Base-by-base conservation (phyloP, 1,140 invertebrate species). In the Drosophila jambulina region DNA sequence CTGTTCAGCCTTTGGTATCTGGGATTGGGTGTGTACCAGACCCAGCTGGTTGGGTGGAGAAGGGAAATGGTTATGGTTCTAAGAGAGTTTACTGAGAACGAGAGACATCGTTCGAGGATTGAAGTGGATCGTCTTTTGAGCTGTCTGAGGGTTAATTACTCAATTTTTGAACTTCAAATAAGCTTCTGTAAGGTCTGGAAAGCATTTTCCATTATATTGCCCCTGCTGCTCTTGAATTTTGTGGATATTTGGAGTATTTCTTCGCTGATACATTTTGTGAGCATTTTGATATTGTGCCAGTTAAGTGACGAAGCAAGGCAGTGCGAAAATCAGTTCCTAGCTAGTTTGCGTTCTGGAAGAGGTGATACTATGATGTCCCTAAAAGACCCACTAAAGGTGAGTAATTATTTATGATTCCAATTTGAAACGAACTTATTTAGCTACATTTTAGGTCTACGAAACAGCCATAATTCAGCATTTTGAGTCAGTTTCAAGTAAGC, bases 181-280 rank as follows among this genome's bases (percentile, higher is more conserved):
- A 49, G 34, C 13, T 38, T 25, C 32, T 12, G 17, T 10, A 10
- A 48, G 0, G 21, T 75, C 7, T 54, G 25, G 25, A 42, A 42
- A 4, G 12, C 27, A 12, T 62, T 54, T 42, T 46, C 27, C 25
- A 27, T 27, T 21, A 21, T 75, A 3, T 5, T 72, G 4, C 32
- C 57, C 3, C 7, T 62, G 27, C 27, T 75, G 25, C 27, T 72
- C 1, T 12, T 72, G 3, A 72, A 56, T 36, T 51, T 75, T 42
- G 23, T 62, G 3, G 43, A 46, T 2, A 3, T 40, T 36, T 25
- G 29, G 27, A 19, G 29, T 23, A 7, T 17, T 4, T 51, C 27
- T 29, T 17, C 17, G 13, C 2, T 19, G 12, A 1, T 62, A 1
- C 71, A 75, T 12, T 43, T 27, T 15, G 29, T 32, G 12, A 62